Conservation (phyloP, 1,140 invertebrate species). For the Drosophila ambigua region DNA sequence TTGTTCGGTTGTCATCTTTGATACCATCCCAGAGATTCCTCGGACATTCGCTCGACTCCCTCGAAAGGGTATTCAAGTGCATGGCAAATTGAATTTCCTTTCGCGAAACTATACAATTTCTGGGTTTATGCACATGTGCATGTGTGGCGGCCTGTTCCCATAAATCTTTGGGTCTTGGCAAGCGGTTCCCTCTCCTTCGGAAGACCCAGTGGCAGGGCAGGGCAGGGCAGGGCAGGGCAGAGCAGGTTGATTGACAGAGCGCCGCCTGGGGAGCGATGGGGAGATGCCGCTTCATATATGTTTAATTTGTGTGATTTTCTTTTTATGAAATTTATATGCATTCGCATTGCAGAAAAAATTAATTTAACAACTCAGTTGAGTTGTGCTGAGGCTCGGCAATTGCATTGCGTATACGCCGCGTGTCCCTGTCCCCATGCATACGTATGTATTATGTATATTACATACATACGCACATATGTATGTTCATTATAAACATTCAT, state of each 20-base stretch:
- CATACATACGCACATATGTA: too few species aligned
- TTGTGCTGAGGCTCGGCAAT: conserved; percentile 69
- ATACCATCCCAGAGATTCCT: too few species aligned
- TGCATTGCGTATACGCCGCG: conserved; percentile 69
- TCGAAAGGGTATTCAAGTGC: conserved; percentile 24
- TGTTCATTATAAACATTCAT: background rate
- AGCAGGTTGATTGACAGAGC: conserved; percentile 65
- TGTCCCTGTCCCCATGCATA: conserved; percentile 17
- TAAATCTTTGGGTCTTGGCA: conserved; percentile 75
- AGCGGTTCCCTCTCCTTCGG: conserved; percentile 27
- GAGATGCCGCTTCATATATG: conserved; percentile 38
- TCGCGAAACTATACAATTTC: conserved; percentile 38
- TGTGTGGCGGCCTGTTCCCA: conserved; percentile 50
- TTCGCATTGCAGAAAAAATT: conserved; percentile 75
- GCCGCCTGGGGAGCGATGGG: conserved; percentile 28
- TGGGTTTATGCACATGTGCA: conserved; percentile 39
- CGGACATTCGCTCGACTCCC: too few species aligned
- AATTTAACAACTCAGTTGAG: conserved; percentile 82
- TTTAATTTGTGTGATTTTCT: conserved; percentile 22
- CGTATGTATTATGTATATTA: background rate
- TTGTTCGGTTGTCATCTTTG: too few species aligned
- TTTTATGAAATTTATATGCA: conserved; percentile 45
- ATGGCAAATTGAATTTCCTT: conserved; percentile 74
- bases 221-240: conserved; percentile 9
- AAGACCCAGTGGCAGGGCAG: conserved; percentile 10